Conservation (phyloP, 2,888 invertebrate genomes). For the Gibbula magus region DNA sequence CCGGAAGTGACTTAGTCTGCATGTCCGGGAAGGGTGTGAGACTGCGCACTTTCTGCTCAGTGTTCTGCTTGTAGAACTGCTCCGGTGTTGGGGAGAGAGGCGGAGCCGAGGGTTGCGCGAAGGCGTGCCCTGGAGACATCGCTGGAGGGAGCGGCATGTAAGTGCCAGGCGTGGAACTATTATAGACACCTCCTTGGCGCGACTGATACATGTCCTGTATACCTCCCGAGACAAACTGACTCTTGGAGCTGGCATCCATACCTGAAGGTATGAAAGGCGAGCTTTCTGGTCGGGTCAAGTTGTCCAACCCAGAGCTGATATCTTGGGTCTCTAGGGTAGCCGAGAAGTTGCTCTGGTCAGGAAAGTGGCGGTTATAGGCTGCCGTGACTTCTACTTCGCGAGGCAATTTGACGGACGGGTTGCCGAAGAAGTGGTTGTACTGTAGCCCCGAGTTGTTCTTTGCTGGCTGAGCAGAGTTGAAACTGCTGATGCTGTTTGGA, state of each 20-base stretch:
- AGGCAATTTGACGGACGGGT: not conserved
- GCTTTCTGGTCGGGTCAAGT: not conserved
- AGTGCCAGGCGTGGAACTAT: no score
- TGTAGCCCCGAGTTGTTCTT: no score
- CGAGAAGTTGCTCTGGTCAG: not conserved
- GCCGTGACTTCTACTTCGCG: not conserved
- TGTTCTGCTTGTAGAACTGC: no score
- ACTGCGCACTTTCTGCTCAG: not conserved
- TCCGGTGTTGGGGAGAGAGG: not conserved
- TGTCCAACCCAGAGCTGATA: not conserved
- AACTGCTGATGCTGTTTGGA: not conserved
- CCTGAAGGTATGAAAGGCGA: not conserved
- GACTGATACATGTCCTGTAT: no score
- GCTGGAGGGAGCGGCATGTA: no score
- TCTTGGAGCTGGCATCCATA: not conserved
- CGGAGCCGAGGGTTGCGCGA: not conserved
- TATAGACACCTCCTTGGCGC: no score
- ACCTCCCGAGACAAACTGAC: not conserved
- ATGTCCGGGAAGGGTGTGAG: conserved; percentile 9
- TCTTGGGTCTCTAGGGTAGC: not conserved
- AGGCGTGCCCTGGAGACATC: no score
- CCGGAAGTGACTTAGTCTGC: not conserved
- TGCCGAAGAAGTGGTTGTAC: no score
- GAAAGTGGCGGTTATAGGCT: not conserved
- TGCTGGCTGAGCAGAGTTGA: no score